Evolutionary conservation across 1,140 invertebrate species (phyloP), one percentile per base, ranked within the genome.

Genomic region (Frieseomelitta varia): DNA sequence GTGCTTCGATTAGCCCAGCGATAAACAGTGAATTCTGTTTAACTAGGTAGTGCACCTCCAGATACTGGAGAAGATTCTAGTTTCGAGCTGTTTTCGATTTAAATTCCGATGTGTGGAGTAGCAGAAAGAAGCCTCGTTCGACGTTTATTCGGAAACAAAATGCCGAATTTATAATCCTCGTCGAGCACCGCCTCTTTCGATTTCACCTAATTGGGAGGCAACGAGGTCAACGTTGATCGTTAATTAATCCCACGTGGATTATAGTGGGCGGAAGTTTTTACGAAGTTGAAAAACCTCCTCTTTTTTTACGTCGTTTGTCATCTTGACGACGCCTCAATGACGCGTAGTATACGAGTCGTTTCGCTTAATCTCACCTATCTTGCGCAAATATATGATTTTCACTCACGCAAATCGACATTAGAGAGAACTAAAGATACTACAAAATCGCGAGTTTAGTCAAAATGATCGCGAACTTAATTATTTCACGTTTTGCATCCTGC

Each of bases 211-310:
- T 86, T 86, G 30, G 61, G 85, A 58, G 24, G 61, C 56, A 74
- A 73, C 74, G 68, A 86, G 75, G 85, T 71, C 65, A 24, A 47
- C 27, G 21, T 4, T 39, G 51, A 69, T 55, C 79, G n/a, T 82
- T 82, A 85, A 85, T 82, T 82, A 85, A 85, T 82, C 27, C 39
- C 79, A 71, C 65, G 73, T 82, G 79, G 30, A 56, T 71, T 8
- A 39, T 56, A 56, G 56, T 61, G 71, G 24, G 74, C 53, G 56
- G 19, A n/a, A n/a, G n/a, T 21, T 51, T 74, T 58, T 77, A 72
- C 39, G 34, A 72, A 21, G 11, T 39, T 65, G 11, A 61, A 85
- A 56, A 47, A n/a, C 58, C 19, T 24, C 17, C 39, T 56, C 53
- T 51, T 75, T 75, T n/a, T 68, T 69, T 63, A 27, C 65, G 67